A percentile compares a stretch with the other conserved stretches of the same genome.
Evolutionary conservation across 2,888 invertebrate species (phyloP).

Genomic region (Cylindroiulus punctatus): DNA sequence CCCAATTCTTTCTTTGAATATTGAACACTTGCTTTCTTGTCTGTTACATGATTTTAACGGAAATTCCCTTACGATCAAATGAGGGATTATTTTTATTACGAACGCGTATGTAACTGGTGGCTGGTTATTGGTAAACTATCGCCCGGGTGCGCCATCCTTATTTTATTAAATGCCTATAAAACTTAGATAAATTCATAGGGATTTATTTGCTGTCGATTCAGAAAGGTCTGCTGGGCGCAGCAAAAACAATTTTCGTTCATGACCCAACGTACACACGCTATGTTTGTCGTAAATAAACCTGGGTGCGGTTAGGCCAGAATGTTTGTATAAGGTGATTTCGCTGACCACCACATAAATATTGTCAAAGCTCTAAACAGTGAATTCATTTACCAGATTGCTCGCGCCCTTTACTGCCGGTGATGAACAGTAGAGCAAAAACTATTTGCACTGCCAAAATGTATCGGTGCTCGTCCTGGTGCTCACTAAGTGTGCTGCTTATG

Average conservation of each 20-base stretch:
- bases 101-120: not conserved
- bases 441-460: too few species aligned
- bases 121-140: not conserved
- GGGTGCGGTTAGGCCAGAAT: constrained; percentile 29
- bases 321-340: not conserved
- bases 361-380: not conserved
- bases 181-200: not conserved
- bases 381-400: not conserved
- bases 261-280: not conserved
- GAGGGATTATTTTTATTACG: too few species aligned
- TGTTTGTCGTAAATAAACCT: constrained; percentile 30
- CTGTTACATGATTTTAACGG: too few species aligned
- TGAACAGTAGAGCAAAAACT: not conserved
- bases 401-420: too few species aligned
- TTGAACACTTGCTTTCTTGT: too few species aligned
- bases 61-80: too few species aligned
- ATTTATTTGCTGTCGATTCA: not conserved
- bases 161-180: constrained; percentile 26
- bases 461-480: too few species aligned
- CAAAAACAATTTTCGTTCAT: not conserved
- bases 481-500: too few species aligned
- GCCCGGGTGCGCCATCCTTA: not conserved
- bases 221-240: not conserved
- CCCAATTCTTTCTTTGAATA: too few species aligned
- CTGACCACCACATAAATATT: constrained; percentile 32